These are phyloP conservation scores for Pristionchus pacificus DNA, from an alignment of 1,140 invertebrate species.

Conservation along the genomic window DNA sequence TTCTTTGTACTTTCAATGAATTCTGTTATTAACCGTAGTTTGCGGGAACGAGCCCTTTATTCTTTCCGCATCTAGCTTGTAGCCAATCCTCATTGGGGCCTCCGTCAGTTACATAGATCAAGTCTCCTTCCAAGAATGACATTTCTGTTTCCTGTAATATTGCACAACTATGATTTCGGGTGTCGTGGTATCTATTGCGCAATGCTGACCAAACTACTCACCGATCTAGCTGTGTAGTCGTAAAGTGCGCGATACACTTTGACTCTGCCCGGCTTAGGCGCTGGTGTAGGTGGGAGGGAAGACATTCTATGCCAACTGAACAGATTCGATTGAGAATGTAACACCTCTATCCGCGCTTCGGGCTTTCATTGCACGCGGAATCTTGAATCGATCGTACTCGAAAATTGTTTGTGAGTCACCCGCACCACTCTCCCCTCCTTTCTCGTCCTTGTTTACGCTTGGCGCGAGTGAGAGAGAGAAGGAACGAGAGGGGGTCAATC, in stretches of 20 bases:
- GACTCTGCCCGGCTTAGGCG: conserved; percentile 61
- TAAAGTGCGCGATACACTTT: conserved; percentile 67
- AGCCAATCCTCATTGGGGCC: conserved; percentile 64
- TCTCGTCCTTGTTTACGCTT: no score
- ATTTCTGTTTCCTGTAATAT: conserved; percentile 60
- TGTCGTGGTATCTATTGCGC: background rate
- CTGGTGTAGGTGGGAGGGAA: conserved; percentile 22
- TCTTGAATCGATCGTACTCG: background rate
- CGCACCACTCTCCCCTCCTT: background rate
- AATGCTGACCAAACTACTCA: conserved; percentile 55
- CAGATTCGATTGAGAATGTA: conserved; percentile 3
- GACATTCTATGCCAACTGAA: conserved; percentile 5
- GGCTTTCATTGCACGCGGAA: background rate
- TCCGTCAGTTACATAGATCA: conserved; percentile 68
- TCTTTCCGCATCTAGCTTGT: conserved; percentile 66
- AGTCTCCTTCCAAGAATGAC: conserved; percentile 69
- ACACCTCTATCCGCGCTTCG: background rate
- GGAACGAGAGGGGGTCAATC: no score
- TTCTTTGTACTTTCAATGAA: background rate
- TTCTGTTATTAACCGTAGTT: conserved; percentile 65
- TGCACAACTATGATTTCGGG: no score
- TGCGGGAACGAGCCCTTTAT: conserved; percentile 67
- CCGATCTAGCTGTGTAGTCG: conserved; percentile 66
- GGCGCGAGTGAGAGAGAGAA: no score
- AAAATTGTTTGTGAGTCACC: background rate